Evolutionary conservation across 2,113 vertebrate species (phyloP), one percentile per base, ranked within the genome.

Genomic region (Polypterus senegalus): DNA sequence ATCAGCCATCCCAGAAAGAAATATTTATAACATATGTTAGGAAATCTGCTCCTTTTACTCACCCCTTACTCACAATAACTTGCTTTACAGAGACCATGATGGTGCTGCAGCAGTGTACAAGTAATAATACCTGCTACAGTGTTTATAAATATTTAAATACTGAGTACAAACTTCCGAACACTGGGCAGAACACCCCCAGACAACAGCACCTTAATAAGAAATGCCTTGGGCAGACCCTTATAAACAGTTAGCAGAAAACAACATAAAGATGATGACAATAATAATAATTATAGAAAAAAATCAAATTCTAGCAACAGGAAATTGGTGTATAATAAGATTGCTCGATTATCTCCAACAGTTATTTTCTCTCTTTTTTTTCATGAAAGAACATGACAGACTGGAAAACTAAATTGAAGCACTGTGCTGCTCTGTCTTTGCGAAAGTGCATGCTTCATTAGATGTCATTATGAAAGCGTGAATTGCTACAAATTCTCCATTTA

Each of bases 401-500:
- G 49, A 68, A 53, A 65, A 70, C 51, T 61, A 59, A 69, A 67
- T 66, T 72, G 79, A 69, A 71, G 67, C 78, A 64, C 58, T 59
- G 67, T 71, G 79, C 78, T 73, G 49, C 51, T 48, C 63, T 66
- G 71, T 76, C 71, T 76, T 65, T 60, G 70, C 73, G 74, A 73
- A 73, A 82, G 76, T 82, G 79, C 68, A 79, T 49, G 78, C 86
- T 88, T 91, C 73, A 85, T 83, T 91, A 80, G 82, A 87, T 72
- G 71, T 84, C 73, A 87, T 88, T 85, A 86, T 69, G 66, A 79
- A 86, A 85, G 79, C 79, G 84, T 77, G 81, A 86, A 84, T 77
- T 79, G 72, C 75, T 85, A 85, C 78, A 88, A 86, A 89, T 85
- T 87, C 76, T 78, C 73, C 64, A 73, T 81, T 88, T 83, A 81